phyloP scores from a whole-genome alignment of 2,888 invertebrate genomes.

The Nesidiocoris tenuis region DNA sequence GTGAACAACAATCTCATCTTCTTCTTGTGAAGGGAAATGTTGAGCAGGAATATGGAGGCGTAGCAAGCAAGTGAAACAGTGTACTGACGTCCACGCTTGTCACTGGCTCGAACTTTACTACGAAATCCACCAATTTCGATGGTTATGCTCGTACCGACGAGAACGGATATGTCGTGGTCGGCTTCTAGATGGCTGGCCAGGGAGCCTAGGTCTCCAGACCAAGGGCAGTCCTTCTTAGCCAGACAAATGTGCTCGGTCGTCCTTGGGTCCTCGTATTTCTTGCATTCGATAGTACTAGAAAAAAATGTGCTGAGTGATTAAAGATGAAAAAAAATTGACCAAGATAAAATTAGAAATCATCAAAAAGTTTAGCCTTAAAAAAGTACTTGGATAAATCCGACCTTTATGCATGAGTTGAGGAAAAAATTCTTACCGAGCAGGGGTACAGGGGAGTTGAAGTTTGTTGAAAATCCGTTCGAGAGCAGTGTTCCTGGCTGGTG shows the following conservation, averaged over 20 bases:
- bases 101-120: constrained; percentile 45
- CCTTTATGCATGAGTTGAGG: neutral
- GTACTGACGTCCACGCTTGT: constrained; percentile 40
- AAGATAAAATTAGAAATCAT: too few species aligned
- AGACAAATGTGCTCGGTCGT: constrained; percentile 36
- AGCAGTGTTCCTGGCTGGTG: constrained; percentile 41
- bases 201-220: constrained; percentile 38
- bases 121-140: constrained; percentile 45
- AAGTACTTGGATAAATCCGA: neutral
- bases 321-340: too few species aligned
- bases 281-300: neutral
- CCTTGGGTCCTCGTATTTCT: constrained; percentile 27
- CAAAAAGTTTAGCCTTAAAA: neutral
- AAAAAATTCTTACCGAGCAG: constrained; percentile 5
- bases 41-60: constrained; percentile 44
- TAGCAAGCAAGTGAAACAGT: constrained; percentile 44
- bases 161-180: constrained; percentile 41
- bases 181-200: constrained; percentile 43
- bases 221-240: constrained; percentile 39
- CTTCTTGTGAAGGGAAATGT: constrained; percentile 35
- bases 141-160: constrained; percentile 43
- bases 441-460: constrained; percentile 43
- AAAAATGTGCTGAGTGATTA: neutral
- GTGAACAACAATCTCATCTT: constrained; percentile 30
- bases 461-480: constrained; percentile 43